Conservation (phyloP, 2,888 invertebrate species). For the Carcina quercana region DNA sequence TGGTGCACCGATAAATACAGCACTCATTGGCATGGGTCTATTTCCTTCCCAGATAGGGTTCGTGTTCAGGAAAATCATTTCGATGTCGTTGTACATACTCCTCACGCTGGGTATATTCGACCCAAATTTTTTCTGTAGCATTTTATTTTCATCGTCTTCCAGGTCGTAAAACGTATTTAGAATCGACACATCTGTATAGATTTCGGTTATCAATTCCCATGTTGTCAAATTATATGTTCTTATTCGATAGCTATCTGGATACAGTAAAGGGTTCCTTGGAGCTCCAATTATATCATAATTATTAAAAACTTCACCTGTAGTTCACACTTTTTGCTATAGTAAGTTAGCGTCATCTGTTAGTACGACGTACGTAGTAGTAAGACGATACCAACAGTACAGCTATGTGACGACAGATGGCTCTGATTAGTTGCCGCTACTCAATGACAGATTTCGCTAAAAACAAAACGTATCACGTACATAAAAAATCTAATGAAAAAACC, state of each 20-base stretch:
- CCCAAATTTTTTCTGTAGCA: conserved; percentile 3
- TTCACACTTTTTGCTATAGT: too few relatives aligned
- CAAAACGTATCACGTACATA: too few relatives aligned
- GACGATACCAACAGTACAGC: too few relatives aligned
- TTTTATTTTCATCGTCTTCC: not conserved
- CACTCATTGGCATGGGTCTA: conserved; percentile 29
- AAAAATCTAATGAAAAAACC: too few relatives aligned
- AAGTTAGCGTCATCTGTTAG: too few relatives aligned
- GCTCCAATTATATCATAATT: not conserved
- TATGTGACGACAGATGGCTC: too few relatives aligned
- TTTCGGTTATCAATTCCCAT: not conserved
- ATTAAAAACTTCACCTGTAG: not conserved
- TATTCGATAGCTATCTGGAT: conserved; percentile 23
- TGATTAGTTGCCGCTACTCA: too few relatives aligned
- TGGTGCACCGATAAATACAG: too few relatives aligned
- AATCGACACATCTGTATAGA: too few relatives aligned
- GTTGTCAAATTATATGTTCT: not conserved
- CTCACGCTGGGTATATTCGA: not conserved
- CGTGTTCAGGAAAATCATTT: conserved; percentile 31
- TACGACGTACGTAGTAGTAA: too few relatives aligned
- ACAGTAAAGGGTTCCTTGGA: not conserved
- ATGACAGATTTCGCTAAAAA: too few relatives aligned
- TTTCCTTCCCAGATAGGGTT: conserved; percentile 25
- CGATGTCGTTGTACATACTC: conserved; percentile 12
- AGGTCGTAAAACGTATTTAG: not conserved